Conservation (phyloP, 2,888 invertebrate species). For the Malthinus seriepunctatus region DNA sequence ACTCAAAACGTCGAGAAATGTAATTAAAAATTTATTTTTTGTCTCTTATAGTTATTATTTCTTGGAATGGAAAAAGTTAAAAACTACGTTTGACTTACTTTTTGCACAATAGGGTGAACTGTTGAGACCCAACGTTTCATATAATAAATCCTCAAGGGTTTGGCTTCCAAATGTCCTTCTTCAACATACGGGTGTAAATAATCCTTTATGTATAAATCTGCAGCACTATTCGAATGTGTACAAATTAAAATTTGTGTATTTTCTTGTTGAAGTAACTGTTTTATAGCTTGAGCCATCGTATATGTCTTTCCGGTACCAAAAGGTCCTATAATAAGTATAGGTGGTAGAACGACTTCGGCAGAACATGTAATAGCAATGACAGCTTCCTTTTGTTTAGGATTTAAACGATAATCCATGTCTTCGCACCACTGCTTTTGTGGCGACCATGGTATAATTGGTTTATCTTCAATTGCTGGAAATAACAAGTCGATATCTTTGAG, state of each 20-base stretch:
- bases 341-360: constrained; percentile 64
- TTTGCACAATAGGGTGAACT: constrained; percentile 70
- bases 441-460: constrained; percentile 70
- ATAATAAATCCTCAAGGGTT: constrained; percentile 79
- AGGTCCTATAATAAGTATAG: constrained; percentile 73
- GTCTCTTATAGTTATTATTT: too few species aligned
- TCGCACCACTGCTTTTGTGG: constrained; percentile 71
- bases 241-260: constrained; percentile 76
- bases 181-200: constrained; percentile 79
- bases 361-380: constrained; percentile 76
- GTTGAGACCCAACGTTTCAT: constrained; percentile 78
- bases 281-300: constrained; percentile 75
- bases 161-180: constrained; percentile 65
- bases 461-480: constrained; percentile 68
- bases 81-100: constrained; percentile 51
- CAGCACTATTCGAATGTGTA: constrained; percentile 86
- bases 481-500: constrained; percentile 71
- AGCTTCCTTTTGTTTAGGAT: constrained; percentile 79
- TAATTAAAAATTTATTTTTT: too few species aligned
- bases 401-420: constrained; percentile 65
- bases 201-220: constrained; percentile 83
- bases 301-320: constrained; percentile 90
- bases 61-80: neutral
- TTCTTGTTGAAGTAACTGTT: constrained; percentile 65
- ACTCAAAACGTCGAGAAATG: too few species aligned